Conservation (phyloP, 2,113 vertebrate genomes). For the Mola mola region DNA sequence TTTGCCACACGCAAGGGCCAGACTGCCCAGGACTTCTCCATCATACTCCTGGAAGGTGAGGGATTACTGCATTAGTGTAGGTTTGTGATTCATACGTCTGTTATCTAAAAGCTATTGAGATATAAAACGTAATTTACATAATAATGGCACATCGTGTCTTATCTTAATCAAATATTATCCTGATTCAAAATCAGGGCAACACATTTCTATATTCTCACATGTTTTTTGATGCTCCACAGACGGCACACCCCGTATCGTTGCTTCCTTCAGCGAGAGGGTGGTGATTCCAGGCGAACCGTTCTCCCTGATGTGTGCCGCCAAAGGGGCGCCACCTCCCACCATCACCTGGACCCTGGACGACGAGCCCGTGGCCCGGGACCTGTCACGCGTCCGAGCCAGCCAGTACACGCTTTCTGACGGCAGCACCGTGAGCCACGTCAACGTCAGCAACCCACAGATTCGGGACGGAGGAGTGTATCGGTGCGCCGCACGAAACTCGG, state of each 20-base stretch:
- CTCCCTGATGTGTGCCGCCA: slow-evolving; percentile 95
- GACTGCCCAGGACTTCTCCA: slow-evolving; percentile 96
- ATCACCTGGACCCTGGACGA: slow-evolving; percentile 98
- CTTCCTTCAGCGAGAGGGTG: slow-evolving; percentile 98
- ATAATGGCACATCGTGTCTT: too few species aligned
- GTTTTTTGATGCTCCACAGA: too few species aligned
- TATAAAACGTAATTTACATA: too few species aligned
- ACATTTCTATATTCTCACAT: too few species aligned
- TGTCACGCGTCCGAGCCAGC: slow-evolving; percentile 88
- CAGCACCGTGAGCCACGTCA: slow-evolving; percentile 96
- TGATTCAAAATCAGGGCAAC: too few species aligned
- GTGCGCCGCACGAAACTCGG: slow-evolving; percentile 98
- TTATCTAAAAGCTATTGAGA: too few species aligned
- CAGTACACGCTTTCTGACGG: slow-evolving; percentile 96
- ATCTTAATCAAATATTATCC: too few species aligned
- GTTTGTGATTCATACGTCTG: neutral
- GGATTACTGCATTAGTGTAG: neutral
- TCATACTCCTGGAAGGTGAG: slow-evolving; percentile 94
- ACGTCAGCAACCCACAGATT: slow-evolving; percentile 94
- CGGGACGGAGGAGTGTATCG: slow-evolving; percentile 98
- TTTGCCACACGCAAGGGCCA: slow-evolving; percentile 94
- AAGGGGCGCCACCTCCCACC: slow-evolving; percentile 94
- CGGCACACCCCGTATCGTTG: slow-evolving; percentile 94
- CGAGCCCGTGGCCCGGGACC: slow-evolving; percentile 90
- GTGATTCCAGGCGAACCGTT: slow-evolving; percentile 96